Evolutionary conservation across 2,797 vertebrate species (phyloP), one percentile per base, ranked within the genome.

Genomic region (Melanotaenia nigrans): DNA sequence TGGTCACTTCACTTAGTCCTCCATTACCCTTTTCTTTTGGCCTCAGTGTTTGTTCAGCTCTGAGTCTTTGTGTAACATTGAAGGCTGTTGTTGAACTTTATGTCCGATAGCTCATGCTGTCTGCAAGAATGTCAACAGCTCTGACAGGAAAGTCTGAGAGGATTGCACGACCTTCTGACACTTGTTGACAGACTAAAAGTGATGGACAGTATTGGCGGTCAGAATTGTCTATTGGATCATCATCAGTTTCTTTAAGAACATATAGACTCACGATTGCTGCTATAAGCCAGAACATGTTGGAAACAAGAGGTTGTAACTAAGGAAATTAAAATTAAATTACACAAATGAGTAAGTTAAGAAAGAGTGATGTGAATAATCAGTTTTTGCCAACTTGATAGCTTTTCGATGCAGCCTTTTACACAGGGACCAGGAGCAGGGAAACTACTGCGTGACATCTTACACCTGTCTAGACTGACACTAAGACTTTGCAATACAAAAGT

Each of bases 341-440:
- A 82, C 75, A 75, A 86, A 90, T 81, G 81, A 88, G 77, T 83
- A 77, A 88, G 89, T 89, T 79, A 85, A 77, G 66, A 71, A 68
- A 58, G 75, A 84, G 68, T 73, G 40, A 64, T 83, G 67, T 68
- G 61, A 86, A 85, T 85, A 47, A 80, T 47, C 20, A n/a, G 47
- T 85, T 87, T 73, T 55, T 73, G 67, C 79, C 61, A 67, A 59
- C 33, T 40, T 72, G 65, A 75, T 59, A 74, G 56, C 47, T 76
- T 69, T 71, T 45, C 71, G 9, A 62, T 28, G 45, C 57, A 45
- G 49, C 61, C 69, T 60, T 76, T 1, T 10, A 68, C 72, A 55
- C 45, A 5, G 5, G 5, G 20, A 20, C 18, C 61, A 78, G 22
- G 51, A 64, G 61, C 32, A 60, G 53, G 64, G 36, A 71, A 73